Evolutionary conservation across 2,797 vertebrate species (phyloP), one percentile per base, ranked within the genome.

Genomic region (Falco novaeseelandiae): DNA sequence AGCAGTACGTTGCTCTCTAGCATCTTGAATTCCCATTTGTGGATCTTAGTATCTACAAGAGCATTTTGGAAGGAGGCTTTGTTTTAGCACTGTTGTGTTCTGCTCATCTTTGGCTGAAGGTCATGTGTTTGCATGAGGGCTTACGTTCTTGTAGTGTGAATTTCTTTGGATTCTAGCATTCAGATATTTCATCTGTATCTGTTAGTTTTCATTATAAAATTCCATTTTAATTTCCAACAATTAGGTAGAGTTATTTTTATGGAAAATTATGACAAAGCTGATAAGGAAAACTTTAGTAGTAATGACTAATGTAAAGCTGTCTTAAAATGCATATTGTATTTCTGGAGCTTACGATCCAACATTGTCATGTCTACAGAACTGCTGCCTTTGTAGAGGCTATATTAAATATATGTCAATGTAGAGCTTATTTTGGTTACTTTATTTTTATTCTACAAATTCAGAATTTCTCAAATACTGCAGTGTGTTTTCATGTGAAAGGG

Each of bases 121-220:
- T 94, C 38, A 21, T 74, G 57, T 93, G 69, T 92, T 97, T 87
- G 55, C 52, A 63, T 23, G 46, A 90, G 26, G 51, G 42, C 62
- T 96, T 92, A 71, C 25, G 38, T 22, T 85, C 63, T 71, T 66
- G 93, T 52, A 96, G 79, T 86, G 46, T 92, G 70, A 94, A 30
- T 71, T 88, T 78, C 52, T 95, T 96, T 73, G 76, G 62, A 77
- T 89, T 91, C 63, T 78, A 73, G 52, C 59, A 62, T 92, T 90
- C 42, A 79, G 9, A 79, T 91, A 69, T 74, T 91, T 90, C 7
- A 87, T 70, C 74, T 66, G 32, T 82, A 38, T 81, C 63, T 52
- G 63, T 27, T 63, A 57, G 32, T 65, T 95, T 89, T 55, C 62
- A 52, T 40, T 83, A n/a, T 59, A 48, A 69, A 62, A 70, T 85